A percentile compares a stretch with the other conserved stretches of the same genome.
Evolutionary conservation across 2,797 vertebrate genomes (phyloP).

Genomic region (Artibeus lituratus): DNA sequence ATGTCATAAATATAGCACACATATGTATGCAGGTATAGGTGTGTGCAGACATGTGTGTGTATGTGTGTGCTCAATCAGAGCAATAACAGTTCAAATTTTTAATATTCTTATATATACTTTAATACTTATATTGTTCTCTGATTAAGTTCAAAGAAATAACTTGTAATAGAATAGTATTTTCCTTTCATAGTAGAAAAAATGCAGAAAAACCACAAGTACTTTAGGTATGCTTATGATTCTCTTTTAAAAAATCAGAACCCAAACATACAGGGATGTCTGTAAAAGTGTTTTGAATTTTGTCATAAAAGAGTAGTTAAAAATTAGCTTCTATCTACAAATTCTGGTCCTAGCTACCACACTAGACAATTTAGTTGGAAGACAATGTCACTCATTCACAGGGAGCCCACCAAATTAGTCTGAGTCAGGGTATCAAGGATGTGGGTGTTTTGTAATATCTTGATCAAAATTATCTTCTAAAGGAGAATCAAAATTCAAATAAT

Average conservation of each 20-base stretch:
- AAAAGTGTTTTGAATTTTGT: not conserved
- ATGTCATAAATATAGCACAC: not conserved
- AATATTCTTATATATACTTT: no score
- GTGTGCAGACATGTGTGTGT: no score
- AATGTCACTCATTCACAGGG: not conserved
- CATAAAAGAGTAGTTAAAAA: not conserved
- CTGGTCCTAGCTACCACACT: not conserved
- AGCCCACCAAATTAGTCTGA: not conserved
- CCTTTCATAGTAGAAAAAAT: not conserved
- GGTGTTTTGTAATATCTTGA: not conserved
- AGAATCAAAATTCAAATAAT: not conserved
- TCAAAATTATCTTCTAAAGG: not conserved
- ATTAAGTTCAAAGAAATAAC: slow-evolving; percentile 16
- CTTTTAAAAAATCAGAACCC: not conserved
- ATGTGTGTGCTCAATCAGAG: not conserved
- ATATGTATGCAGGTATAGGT: not conserved
- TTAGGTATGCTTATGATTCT: not conserved
- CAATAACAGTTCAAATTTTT: not conserved
- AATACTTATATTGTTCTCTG: not conserved
- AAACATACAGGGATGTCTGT: not conserved
- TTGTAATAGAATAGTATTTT: not conserved
- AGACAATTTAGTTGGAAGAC: not conserved
- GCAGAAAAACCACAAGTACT: not conserved
- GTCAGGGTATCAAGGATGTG: not conserved
- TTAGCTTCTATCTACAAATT: not conserved